Evolutionary conservation across 2,113 vertebrate species (phyloP), one percentile per base, ranked within the genome.

Genomic region (Pungitius pungitius): DNA sequence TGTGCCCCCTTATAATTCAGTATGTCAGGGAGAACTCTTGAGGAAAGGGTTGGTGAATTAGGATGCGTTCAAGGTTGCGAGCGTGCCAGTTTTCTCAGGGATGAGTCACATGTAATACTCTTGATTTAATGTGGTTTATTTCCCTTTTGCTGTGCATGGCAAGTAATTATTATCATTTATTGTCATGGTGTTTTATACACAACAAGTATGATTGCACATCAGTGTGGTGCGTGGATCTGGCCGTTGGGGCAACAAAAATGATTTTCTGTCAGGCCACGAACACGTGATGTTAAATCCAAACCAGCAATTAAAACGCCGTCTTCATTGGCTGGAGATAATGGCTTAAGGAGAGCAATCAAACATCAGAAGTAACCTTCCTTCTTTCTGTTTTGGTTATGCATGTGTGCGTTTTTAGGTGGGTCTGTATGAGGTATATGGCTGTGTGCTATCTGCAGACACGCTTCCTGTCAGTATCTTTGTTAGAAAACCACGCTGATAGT

Each of bases 11-110:
- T 91, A 88, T 92, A 92, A 92, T 92, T 91, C 90, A 89, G 79
- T 82, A 81, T 92, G 91, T 92, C 91, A 92, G 90, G 82, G 87
- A 88, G 89, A 91, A 90, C 90, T 92, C 91, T 90, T 91, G 90
- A 92, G 90, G 90, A 91, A 92, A 86, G 85, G 89, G 86, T 92
- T 92, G 84, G 85, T 81, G 87, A 91, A 92, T 91, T 92, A 92
- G 84, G 88, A 91, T 92, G 90, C 30, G 88, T 90, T 90, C 83
- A 85, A 89, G 88, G 89, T 88, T 90, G 88, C 60, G 55, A 90
- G 80, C 18, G 77, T 92, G 90, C 90, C 90, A 92, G 88, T 86
- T 91, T 91, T 91, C 88, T 85, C 87, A 77, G 77, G 66, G 66
- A 92, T 90, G 85, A 89, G 80, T 91, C 90, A 92, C 81, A 84